Conservation (phyloP, 1,140 invertebrate species). For the Lepidurus arcticus region DNA sequence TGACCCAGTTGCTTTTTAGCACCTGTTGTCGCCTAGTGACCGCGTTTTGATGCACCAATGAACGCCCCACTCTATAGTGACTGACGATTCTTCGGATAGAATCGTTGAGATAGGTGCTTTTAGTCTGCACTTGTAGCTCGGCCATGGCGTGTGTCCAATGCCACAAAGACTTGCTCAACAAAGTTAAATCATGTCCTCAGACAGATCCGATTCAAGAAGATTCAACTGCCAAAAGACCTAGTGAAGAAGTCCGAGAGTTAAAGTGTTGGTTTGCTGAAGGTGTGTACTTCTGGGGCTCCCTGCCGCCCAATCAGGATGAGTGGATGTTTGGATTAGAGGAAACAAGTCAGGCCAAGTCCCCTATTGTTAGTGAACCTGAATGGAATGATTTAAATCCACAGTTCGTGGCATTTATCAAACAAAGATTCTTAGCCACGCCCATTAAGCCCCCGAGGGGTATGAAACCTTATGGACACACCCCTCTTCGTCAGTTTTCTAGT, state of each 20-base stretch:
- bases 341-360: slow-evolving; percentile 25
- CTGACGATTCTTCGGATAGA: background rate
- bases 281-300: background rate
- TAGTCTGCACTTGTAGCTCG: background rate
- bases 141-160: background rate
- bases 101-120: background rate
- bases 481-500: background rate
- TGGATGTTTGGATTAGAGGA: slow-evolving; percentile 34
- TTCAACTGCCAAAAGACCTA: background rate
- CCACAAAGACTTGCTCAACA: background rate
- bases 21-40: slow-evolving; percentile 3
- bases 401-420: slow-evolving; percentile 1
- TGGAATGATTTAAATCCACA: background rate
- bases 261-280: slow-evolving; percentile 5
- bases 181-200: background rate
- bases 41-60: slow-evolving; percentile 6
- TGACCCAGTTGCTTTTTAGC: slow-evolving; percentile 6
- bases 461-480: background rate
- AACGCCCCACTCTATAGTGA: background rate
- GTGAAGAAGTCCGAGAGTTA: background rate
- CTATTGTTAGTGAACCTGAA: background rate
- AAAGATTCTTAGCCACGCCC: slow-evolving; percentile 3
- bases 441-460: background rate
- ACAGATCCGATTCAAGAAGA: background rate
- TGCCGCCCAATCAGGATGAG: slow-evolving; percentile 18